A percentile compares a stretch with the other conserved stretches of the same genome.
Conservation (phyloP, 2,797 vertebrate species). For the Pseudochaenichthys georgianus region DNA sequence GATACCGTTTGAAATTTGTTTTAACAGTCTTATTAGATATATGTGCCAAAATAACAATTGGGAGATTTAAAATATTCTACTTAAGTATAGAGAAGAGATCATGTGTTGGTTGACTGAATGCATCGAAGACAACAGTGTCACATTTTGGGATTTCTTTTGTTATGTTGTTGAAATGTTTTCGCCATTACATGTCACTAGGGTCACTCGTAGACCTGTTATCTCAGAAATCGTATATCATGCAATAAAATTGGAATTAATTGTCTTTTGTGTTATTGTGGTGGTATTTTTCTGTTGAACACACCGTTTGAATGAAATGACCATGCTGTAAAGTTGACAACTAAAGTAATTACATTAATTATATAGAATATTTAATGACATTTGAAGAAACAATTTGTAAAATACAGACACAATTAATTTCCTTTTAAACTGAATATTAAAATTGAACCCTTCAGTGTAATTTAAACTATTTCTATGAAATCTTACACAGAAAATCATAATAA, state of each 20-base stretch:
- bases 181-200: neutral
- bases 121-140: neutral
- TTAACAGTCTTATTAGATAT: neutral
- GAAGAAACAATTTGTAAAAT: neutral
- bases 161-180: constrained; percentile 1
- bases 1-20: neutral
- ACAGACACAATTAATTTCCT: neutral
- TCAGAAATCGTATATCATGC: neutral
- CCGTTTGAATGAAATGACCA: neutral
- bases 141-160: neutral
- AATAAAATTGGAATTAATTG: neutral
- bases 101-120: neutral
- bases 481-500: neutral
- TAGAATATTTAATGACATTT: neutral
- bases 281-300: neutral
- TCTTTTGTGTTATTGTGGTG: neutral
- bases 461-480: neutral
- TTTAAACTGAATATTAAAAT: neutral
- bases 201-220: neutral
- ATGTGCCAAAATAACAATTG: neutral
- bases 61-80: neutral
- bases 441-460: neutral
- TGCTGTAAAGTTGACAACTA: neutral
- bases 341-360: neutral
- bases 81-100: neutral